Evolutionary conservation across 2,113 vertebrate genomes (phyloP).

Genomic region (Oncorhynchus tshawytscha): DNA sequence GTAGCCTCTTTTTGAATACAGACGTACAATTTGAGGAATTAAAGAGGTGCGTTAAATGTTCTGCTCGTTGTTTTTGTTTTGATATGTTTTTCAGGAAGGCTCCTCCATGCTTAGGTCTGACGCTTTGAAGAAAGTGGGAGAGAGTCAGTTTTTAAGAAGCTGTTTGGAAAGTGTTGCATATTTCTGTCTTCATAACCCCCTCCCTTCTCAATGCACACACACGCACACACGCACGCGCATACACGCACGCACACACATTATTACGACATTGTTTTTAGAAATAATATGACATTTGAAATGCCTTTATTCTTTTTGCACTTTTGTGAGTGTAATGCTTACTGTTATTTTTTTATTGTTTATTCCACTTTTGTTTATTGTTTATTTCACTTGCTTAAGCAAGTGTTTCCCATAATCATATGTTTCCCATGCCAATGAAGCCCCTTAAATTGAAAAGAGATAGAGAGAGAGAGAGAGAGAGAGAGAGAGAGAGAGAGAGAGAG

Average conservation of each 20-base stretch:
- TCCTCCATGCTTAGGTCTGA: conserved; percentile 55
- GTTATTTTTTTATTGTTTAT: too few species aligned
- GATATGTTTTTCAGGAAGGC: conserved; percentile 55
- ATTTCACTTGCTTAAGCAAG: too few species aligned
- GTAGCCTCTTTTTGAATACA: conserved; percentile 46
- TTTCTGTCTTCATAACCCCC: conserved; percentile 52
- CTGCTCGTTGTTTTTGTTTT: conserved; percentile 66
- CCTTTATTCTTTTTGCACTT: too few species aligned
- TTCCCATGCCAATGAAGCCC: too few species aligned
- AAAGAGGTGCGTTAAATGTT: conserved; percentile 56
- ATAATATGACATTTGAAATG: too few species aligned
- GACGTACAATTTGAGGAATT: conserved; percentile 59
- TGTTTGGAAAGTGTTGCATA: conserved; percentile 58
- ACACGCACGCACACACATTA: not conserved
- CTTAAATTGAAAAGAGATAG: too few species aligned
- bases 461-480: too few species aligned
- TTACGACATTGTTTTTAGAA: too few species aligned
- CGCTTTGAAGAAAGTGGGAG: conserved; percentile 65
- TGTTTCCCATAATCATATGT: too few species aligned
- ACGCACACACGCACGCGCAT: conserved; percentile 14
- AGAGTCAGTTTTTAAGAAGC: conserved; percentile 55
- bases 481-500: too few species aligned
- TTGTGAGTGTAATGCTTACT: too few species aligned
- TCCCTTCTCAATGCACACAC: conserved; percentile 7
- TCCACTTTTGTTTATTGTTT: too few species aligned